Percentiles rank a stretch among this genome's conserved stretches.
phyloP scores from a whole-genome alignment of 1,140 invertebrate genomes.

The Apolygus lucorum region DNA sequence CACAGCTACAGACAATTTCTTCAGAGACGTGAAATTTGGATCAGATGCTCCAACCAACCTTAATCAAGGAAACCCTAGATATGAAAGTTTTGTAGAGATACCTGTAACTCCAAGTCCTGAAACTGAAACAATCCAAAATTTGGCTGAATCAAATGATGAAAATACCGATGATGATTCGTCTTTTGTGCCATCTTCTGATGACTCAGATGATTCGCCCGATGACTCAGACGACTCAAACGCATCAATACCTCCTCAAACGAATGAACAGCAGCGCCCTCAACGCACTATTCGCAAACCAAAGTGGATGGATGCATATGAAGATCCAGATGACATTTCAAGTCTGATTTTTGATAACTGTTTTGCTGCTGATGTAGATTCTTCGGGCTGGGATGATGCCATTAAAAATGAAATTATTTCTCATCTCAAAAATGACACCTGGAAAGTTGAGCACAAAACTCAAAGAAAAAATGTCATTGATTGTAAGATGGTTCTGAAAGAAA shows the following conservation, averaged over 20 bases:
- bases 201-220: too few species aligned
- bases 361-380: background rate
- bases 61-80: too few species aligned
- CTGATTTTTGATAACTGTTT: too few species aligned
- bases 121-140: too few species aligned
- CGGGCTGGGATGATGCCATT: slow-evolving; percentile 1
- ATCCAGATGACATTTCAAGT: background rate
- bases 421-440: background rate
- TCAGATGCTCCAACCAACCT: too few species aligned
- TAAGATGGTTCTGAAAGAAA: slow-evolving; percentile 30
- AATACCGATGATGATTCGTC: too few species aligned
- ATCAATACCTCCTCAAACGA: background rate
- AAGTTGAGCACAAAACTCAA: background rate
- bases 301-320: background rate
- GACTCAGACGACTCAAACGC: too few species aligned
- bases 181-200: too few species aligned
- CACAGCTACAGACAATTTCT: background rate
- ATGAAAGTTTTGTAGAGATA: background rate
- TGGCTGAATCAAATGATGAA: too few species aligned
- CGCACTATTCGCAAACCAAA: background rate
- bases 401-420: slow-evolving; percentile 12
- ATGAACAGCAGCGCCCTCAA: background rate
- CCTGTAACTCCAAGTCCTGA: background rate
- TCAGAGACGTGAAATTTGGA: background rate
- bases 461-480: background rate